Evolutionary conservation across 1,140 invertebrate genomes (phyloP).

Genomic region (Orchesella cincta): DNA sequence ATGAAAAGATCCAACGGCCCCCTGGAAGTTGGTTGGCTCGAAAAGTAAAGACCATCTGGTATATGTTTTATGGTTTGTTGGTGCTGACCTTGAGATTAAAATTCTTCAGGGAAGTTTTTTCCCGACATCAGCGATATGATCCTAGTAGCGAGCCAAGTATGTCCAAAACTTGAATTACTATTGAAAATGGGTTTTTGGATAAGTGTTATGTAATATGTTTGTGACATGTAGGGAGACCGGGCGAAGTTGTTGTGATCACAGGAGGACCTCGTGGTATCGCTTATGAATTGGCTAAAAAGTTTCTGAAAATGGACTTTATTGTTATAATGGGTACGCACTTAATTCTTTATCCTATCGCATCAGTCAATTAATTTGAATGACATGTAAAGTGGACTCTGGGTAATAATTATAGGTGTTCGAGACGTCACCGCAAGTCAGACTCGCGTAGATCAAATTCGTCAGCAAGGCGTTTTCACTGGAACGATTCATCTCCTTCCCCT

Average conservation of each 20-base stretch:
- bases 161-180: no score
- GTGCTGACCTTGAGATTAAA: background rate
- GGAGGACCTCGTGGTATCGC: constrained; percentile 86
- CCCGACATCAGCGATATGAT: background rate
- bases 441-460: constrained; percentile 60
- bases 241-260: constrained; percentile 79
- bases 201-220: background rate
- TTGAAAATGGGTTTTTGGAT: no score
- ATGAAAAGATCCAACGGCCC: background rate
- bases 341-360: background rate
- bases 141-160: background rate
- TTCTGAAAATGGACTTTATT: constrained; percentile 76
- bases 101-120: background rate
- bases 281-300: constrained; percentile 72
- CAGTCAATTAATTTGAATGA: no score
- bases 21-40: constrained; percentile 10
- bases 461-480: constrained; percentile 59
- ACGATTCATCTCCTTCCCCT: constrained; percentile 60
- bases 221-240: constrained; percentile 51
- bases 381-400: background rate
- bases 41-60: constrained; percentile 6
- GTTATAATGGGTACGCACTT: constrained; percentile 77
- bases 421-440: constrained; percentile 64
- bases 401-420: constrained; percentile 56
- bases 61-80: background rate